Evolutionary conservation across 2,888 invertebrate species (phyloP), one percentile per base, ranked within the genome.

Genomic region (Papilio elwesi): DNA sequence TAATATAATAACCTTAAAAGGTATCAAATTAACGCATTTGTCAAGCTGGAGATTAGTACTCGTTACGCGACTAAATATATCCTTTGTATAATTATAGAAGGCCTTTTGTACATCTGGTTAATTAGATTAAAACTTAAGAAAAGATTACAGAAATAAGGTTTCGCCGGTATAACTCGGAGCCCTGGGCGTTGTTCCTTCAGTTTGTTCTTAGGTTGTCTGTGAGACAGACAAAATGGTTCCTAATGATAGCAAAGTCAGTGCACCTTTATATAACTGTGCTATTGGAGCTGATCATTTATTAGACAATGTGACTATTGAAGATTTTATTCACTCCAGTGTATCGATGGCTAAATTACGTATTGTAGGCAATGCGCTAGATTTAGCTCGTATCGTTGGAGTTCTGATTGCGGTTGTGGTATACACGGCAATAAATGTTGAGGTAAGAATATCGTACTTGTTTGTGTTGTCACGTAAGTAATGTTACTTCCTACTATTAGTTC

Each of bases 351-450:
- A 78, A 71, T 63, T 70, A 49, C 71, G 62, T 13, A 73, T 74
- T 73, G 68, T 77, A 13, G 71, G 75, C 1, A 76, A 76, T 68
- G 75, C 75, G 6, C 74, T 79, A 11, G 77, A 81, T 65, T 75
- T 83, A 66, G 84, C 84, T 52, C 79, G 82, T 36, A 48, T 82
- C 6, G 80, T 81, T 12, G 84, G 84, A 47, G 77, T 87, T 5
- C 64, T 84, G 6, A 76, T 86, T 38, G 81, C 82, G 43, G 66
- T 80, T 48, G 48, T 81, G 6, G 63, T 79, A 11, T 79, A 80
- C 75, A 68, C 74, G 68, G 36, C 78, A 38, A 75, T 82, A 36
- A 77, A 76, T 76, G 73, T 78, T 57, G 77, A 79, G 78, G 82
- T 81, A 74, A 76, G 73, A 55, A 49, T 65, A 48, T 64, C 36